Evolutionary conservation across 1,140 invertebrate genomes (phyloP).

Genomic region (Diploscapter pachys): DNA sequence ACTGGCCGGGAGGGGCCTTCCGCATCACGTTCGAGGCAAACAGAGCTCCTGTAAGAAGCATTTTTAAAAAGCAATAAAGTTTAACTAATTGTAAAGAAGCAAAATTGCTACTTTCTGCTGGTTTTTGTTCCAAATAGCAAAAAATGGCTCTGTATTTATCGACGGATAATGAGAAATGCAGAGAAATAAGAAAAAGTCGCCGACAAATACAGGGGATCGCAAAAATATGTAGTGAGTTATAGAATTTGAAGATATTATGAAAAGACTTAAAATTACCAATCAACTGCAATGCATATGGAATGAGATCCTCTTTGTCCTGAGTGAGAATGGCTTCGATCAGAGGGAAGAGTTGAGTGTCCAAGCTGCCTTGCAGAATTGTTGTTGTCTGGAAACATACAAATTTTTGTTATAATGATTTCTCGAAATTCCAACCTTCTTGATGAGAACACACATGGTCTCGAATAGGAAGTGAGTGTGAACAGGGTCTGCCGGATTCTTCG

Average conservation of each 20-base stretch:
- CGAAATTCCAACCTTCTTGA: slow-evolving; percentile 21
- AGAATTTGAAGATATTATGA: background rate
- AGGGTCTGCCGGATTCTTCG: slow-evolving; percentile 27
- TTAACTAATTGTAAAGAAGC: too few species aligned
- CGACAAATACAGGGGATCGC: background rate
- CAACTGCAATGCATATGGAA: slow-evolving; percentile 34
- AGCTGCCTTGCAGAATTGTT: background rate
- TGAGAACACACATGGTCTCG: slow-evolving; percentile 25
- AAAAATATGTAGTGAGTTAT: background rate
- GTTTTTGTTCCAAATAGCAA: background rate
- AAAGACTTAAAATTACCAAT: slow-evolving; percentile 8
- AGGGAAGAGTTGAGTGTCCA: slow-evolving; percentile 27
- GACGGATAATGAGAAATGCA: too few species aligned
- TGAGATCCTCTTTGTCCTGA: slow-evolving; percentile 23
- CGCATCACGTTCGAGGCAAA: slow-evolving; percentile 6
- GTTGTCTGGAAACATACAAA: background rate
- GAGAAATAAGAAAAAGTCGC: too few species aligned
- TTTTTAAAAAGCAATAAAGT: too few species aligned
- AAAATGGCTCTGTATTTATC: background rate
- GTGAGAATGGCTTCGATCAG: slow-evolving; percentile 23
- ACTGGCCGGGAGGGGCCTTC: slow-evolving; percentile 11
- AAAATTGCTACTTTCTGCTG: too few species aligned
- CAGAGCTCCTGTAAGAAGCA: slow-evolving; percentile 14
- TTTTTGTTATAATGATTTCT: background rate
- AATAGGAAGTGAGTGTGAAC: slow-evolving; percentile 35